Evolutionary conservation across 1,140 invertebrate genomes (phyloP).

Genomic region (Bicyclus anynana): DNA sequence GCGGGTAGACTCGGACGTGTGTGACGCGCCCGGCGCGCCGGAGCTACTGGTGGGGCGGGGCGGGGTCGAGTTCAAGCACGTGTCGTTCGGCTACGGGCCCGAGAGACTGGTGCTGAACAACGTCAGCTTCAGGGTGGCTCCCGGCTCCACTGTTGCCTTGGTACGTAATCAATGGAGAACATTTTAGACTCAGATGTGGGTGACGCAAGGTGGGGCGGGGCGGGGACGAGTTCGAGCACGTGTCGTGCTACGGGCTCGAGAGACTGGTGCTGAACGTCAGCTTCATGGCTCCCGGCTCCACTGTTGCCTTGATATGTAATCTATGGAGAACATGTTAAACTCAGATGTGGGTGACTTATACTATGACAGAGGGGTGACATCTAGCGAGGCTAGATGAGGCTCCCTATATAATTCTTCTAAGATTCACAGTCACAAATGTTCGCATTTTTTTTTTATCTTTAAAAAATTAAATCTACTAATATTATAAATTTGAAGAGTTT

Average conservation of each 20-base stretch:
- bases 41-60: conserved; percentile 85
- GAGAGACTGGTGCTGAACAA: conserved; percentile 90
- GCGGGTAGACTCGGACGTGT: conserved; percentile 90
- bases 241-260: conserved; percentile 92
- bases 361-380: conserved; percentile 85
- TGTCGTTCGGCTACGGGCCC: conserved; percentile 91
- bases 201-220: conserved; percentile 87
- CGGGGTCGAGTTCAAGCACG: conserved; percentile 92
- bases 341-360: conserved; percentile 90
- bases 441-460: no score
- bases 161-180: conserved; percentile 75
- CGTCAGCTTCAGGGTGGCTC: conserved; percentile 90
- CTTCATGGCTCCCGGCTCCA: conserved; percentile 94
- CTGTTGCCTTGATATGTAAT: conserved; percentile 89
- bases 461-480: no score
- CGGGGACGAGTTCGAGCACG: conserved; percentile 92
- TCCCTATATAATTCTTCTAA: no score
- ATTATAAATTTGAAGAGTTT: no score
- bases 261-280: conserved; percentile 88
- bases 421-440: no score
- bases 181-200: conserved; percentile 88
- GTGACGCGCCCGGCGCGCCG: conserved; percentile 87
- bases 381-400: no score
- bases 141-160: conserved; percentile 94
- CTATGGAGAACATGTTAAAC: conserved; percentile 68